Evolutionary conservation across 2,888 invertebrate species (phyloP), one percentile per base, ranked within the genome.

Genomic region (Thera obeliscata): DNA sequence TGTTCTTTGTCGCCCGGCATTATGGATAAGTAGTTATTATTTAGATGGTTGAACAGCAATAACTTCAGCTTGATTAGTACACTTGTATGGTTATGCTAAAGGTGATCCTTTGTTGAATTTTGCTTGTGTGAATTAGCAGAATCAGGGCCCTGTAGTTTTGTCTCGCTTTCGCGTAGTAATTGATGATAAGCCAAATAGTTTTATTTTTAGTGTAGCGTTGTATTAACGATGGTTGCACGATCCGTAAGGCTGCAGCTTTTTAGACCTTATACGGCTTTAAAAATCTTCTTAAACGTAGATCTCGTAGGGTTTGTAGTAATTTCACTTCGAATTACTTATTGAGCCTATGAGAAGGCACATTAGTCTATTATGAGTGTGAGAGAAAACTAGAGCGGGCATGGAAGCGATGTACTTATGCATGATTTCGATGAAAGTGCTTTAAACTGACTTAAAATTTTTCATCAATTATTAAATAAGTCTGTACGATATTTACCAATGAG

Each of bases 201-300:
- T 83, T 84, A 80, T 76, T 76, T 77, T 77, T 83, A 83, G 85
- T 85, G 84, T 86, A 86, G 85, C 85, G 75, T 80, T 82, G 73
- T 76, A 76, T 64, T 73, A 75, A 78, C 75, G 77, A 79, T 78
- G 80, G 83, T 85, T 81, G 86, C 85, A 83, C 83, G 75, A 76
- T 80, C 81, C 81, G 81, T 81, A 81, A 83, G 89, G 90, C 91
- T 90, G 90, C 92, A 89, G 92, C 93, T 90, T 88, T 78, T 82
- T 87, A 78, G 80, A 80, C 73, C 73, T 80, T 78, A 78, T 80
- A 79, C 78, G 76, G 81, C 82, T 83, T 83, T 75, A 76, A 74
- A 74, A 80, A 76, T 69, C 74, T 77, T 79, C 61, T 77, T 78
- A 77, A 77, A 78, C 76, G 78, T 87, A 82, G 81, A 85, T 82